Conservation (phyloP, 2,797 vertebrate species). For the Natrix natrix region DNA sequence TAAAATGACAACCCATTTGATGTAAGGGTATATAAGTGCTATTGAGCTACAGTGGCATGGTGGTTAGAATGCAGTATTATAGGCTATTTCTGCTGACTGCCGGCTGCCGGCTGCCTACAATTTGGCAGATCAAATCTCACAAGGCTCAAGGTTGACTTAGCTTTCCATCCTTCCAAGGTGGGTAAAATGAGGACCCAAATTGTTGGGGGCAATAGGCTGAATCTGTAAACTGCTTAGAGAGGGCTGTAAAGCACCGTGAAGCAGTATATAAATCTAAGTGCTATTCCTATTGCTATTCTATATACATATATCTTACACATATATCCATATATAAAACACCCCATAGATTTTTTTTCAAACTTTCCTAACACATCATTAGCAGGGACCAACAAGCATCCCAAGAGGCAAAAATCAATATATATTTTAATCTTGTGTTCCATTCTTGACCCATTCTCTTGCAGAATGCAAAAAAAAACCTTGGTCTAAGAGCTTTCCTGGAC, state of each 20-base stretch:
- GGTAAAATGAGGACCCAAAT: too few relatives aligned
- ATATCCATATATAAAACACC: neutral
- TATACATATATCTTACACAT: neutral
- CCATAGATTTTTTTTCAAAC: neutral
- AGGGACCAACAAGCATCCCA: neutral
- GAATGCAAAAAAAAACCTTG: neutral
- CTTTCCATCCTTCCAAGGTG: too few relatives aligned
- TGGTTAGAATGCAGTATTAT: too few relatives aligned
- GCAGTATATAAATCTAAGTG: too few relatives aligned
- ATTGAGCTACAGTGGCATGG: too few relatives aligned
- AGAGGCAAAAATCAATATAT: neutral
- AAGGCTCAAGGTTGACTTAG: too few relatives aligned
- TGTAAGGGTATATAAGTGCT: neutral
- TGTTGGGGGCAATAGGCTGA: too few relatives aligned
- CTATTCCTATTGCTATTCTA: neutral
- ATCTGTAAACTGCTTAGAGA: too few relatives aligned
- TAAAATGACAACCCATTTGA: neutral
- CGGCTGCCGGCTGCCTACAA: too few relatives aligned
- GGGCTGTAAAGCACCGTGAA: too few relatives aligned
- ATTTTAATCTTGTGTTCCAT: neutral
- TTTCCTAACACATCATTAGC: neutral
- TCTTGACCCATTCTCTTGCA: neutral
- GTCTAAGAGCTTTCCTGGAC: neutral
- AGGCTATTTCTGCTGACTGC: too few relatives aligned
- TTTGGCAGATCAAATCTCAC: too few relatives aligned